phyloP scores from a whole-genome alignment of 2,888 invertebrate species.

The Hydropsyche betteni region DNA sequence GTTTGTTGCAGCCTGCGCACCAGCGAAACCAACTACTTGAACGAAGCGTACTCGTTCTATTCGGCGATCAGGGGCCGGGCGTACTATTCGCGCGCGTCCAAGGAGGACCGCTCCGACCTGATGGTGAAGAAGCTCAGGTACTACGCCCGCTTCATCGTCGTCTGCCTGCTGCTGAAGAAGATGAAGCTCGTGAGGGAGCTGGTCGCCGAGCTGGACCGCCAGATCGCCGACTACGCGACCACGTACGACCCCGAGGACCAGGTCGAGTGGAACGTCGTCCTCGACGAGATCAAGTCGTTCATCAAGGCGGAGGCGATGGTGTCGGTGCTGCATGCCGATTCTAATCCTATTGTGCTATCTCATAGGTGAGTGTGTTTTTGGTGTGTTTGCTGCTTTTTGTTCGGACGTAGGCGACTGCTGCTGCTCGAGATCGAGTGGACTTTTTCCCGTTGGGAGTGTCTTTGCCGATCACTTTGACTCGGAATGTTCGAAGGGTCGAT shows the following conservation, averaged over 20 bases:
- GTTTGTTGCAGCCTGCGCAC: conserved; percentile 81
- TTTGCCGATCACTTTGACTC: no score
- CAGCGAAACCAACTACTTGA: conserved; percentile 94
- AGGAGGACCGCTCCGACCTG: conserved; percentile 92
- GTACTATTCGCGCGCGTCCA: conserved; percentile 92
- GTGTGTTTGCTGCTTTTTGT: no score
- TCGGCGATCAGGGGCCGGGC: conserved; percentile 92
- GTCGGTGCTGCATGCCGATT: conserved; percentile 87
- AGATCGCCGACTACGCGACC: conserved; percentile 94
- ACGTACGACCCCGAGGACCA: conserved; percentile 98
- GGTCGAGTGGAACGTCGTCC: conserved; percentile 92
- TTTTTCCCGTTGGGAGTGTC: no score
- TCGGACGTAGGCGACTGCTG: no score
- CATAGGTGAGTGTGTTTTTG: conserved; percentile 71
- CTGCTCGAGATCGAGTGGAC: no score
- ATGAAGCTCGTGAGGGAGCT: conserved; percentile 93
- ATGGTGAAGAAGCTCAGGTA: conserved; percentile 97
- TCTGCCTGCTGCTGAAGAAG: conserved; percentile 91
- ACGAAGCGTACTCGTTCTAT: conserved; percentile 97
- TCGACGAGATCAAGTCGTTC: conserved; percentile 94
- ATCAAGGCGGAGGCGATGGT: conserved; percentile 92
- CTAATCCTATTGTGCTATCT: conserved; percentile 84
- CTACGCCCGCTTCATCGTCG: conserved; percentile 96
- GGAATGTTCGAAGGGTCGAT: no score
- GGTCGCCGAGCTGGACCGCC: conserved; percentile 89